Evolutionary conservation across 2,113 vertebrate species (phyloP).

Genomic region (Zingel zingel): DNA sequence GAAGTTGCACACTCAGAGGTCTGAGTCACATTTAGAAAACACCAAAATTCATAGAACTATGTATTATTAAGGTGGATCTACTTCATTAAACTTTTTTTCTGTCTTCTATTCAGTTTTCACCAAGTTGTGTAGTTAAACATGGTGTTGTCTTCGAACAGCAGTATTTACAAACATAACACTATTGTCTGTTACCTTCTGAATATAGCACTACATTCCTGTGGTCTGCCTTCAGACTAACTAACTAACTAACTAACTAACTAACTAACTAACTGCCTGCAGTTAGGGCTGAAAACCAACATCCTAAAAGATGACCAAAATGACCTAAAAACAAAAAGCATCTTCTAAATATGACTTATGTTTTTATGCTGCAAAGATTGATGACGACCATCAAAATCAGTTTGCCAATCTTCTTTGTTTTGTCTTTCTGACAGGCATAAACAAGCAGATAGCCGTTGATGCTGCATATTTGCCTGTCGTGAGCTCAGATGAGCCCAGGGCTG

Average conservation of each 20-base stretch:
- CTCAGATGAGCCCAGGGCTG: constrained; percentile 81
- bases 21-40: constrained; percentile 22
- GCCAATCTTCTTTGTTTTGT: background rate
- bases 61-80: background rate
- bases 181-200: background rate
- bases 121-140: too few species aligned
- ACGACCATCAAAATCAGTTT: background rate
- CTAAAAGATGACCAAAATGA: background rate
- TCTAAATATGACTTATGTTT: background rate
- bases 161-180: too few species aligned
- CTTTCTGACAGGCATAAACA: constrained; percentile 88
- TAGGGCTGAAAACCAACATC: background rate
- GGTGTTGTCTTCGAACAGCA: too few species aligned
- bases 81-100: background rate
- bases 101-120: too few species aligned
- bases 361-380: background rate
- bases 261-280: background rate
- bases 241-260: too few species aligned
- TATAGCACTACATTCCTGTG: background rate
- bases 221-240: too few species aligned
- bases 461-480: constrained; percentile 85
- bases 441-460: constrained; percentile 87
- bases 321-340: background rate
- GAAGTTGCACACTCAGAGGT: constrained; percentile 25
- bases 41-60: background rate